Evolutionary conservation across 35 echinoderm and acorn worm species (phyloP), one percentile per base, ranked within the genome.

Genomic region (Anneissia japonica): DNA sequence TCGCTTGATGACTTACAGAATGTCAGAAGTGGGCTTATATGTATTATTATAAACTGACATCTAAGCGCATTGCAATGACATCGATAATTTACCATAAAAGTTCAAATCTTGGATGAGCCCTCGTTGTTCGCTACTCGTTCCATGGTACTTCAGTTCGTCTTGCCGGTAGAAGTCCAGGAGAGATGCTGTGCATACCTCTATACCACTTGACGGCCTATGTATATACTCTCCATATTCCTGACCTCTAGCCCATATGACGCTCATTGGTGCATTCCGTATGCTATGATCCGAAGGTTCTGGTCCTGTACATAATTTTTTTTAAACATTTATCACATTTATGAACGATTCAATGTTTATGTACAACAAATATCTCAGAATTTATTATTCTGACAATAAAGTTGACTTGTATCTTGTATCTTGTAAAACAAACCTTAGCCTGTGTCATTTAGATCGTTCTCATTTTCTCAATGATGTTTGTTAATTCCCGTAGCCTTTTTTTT

Each of bases 111-210:
- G 83, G 12, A 93, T 81, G 9, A 85, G 23, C 11, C 94, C 87
- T 10, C 94, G 75, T 72, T 97, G 94, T 1, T 36, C 72, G 28
- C 6, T 28, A 73, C 30, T 7, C 3, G 94, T 93, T 39, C 94
- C 94, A 34, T 97, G 94, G 56, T 97, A 97, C 46, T 93, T 97
- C 0, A 97, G 39, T 51, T 97, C 94, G 83, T 93, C 91, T 37
- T 75, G 85, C 21, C 83, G 77, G 40, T 97, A 97, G 73, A 93
- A 97, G 34, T 76, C 38, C 46, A 89, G 84, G 46, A 90, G 84
- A 14, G 28, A 72, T 0, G 94, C 88, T 32, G 81, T 79, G 35
- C 94, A 97, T 32, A 39, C 39, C 74, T 97, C 94, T 17, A 97
- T 43, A 38, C 94, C 89, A 77, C 90, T 92, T 30, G 79, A n/a